These are phyloP conservation scores for Heliothis peltigera DNA, from an alignment of 2,888 invertebrate species.

Conservation along the genomic window DNA sequence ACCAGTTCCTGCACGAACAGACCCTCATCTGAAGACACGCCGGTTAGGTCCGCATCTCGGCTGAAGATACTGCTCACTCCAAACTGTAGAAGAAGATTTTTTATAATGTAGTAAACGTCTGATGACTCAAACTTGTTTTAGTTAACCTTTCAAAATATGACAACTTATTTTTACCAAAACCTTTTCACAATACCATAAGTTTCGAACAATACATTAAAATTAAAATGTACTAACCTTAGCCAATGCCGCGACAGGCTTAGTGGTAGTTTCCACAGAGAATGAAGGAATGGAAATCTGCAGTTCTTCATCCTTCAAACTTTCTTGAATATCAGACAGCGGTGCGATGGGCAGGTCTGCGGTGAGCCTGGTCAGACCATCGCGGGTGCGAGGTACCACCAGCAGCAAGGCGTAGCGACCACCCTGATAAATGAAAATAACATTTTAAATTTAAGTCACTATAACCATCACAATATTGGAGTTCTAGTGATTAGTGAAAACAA, in stretches of 20 bases:
- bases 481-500: too few relatives aligned
- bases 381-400: conserved; percentile 89
- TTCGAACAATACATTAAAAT: too few relatives aligned
- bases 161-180: too few relatives aligned
- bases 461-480: too few relatives aligned
- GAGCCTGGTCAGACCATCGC: conserved; percentile 89
- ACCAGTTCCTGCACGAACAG: conserved; percentile 92
- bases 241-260: conserved; percentile 90
- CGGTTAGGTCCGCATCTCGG: conserved; percentile 90
- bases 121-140: too few relatives aligned
- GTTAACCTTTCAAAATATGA: too few relatives aligned
- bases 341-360: conserved; percentile 88
- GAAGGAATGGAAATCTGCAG: conserved; percentile 89
- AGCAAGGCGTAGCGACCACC: conserved; percentile 90
- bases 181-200: too few relatives aligned
- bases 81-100: conserved; percentile 71
- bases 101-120: not conserved
- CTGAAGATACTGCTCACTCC: conserved; percentile 91
- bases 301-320: conserved; percentile 81
- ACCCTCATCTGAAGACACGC: conserved; percentile 90
- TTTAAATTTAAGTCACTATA: too few relatives aligned
- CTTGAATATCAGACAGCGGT: conserved; percentile 82
- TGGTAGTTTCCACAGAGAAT: conserved; percentile 91
- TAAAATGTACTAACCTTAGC: conserved; percentile 80
- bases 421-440: conserved; percentile 69